Evolutionary conservation across 2,888 invertebrate species (phyloP).

Genomic region (Schizotus pectinicornis): DNA sequence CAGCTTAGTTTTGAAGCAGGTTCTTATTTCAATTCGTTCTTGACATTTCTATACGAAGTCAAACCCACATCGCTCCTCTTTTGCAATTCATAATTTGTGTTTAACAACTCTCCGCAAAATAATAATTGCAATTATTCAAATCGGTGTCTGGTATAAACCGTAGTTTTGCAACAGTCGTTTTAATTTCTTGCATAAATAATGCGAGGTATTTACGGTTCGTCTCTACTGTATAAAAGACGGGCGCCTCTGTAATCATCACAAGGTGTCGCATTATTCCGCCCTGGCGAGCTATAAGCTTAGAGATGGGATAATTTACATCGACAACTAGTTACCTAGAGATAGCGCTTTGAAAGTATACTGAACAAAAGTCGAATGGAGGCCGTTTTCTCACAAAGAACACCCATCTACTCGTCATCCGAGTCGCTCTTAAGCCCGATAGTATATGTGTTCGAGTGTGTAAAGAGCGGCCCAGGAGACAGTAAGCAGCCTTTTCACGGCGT

Average conservation of each 20-base stretch:
- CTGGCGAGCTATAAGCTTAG: conserved; percentile 24
- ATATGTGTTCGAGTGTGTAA: conserved; percentile 42
- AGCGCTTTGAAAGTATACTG: too few relatives aligned
- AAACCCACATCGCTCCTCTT: too few relatives aligned
- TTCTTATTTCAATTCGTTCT: too few relatives aligned
- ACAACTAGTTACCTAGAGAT: conserved; percentile 18
- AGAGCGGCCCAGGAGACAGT: conserved; percentile 38
- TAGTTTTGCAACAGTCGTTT: too few relatives aligned
- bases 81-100: too few relatives aligned
- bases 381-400: conserved; percentile 13
- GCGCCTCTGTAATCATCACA: conserved; percentile 26
- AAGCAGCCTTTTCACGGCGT: conserved; percentile 45
- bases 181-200: too few relatives aligned
- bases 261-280: conserved; percentile 31
- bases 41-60: too few relatives aligned
- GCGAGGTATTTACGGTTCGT: too few relatives aligned
- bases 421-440: conserved; percentile 24
- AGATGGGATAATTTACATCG: conserved; percentile 35
- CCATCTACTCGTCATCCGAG: conserved; percentile 19
- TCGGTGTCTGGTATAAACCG: too few relatives aligned
- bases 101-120: too few relatives aligned
- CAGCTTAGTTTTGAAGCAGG: too few relatives aligned
- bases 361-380: conserved; percentile 11
- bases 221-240: conserved; percentile 2
- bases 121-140: too few relatives aligned